Evolutionary conservation across 2,888 invertebrate genomes (phyloP), one percentile per base, ranked within the genome.

Genomic region (Icerya purchasi): DNA sequence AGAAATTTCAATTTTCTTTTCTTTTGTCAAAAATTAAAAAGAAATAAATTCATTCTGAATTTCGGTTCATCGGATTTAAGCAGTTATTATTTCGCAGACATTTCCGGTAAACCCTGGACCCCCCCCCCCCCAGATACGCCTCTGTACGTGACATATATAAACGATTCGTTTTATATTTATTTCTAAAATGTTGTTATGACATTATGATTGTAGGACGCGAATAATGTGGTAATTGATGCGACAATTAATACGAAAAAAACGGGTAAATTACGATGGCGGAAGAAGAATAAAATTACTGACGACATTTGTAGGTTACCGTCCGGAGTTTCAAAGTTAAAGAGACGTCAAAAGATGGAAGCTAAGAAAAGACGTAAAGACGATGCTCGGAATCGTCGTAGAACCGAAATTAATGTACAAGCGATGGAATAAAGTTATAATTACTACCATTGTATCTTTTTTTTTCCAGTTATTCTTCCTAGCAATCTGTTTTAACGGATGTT

Each of bases 311-410:
- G 56, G 22, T 51, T 62, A 53, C 56, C 60, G 20, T 55, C 58
- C 1, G 54, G 62, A 2, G 50, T 63, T 20, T n/a, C 60, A 67
- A 71, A 55, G 67, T 66, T 60, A 60, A 66, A 66, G 67, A 69
- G 53, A 65, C 59, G 63, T 61, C 65, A 63, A 60, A 66, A 64
- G 63, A 58, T 58, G 59, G 63, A 56, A 67, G 68, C 59, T 67
- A 72, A 60, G 68, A 70, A 62, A 63, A 65, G 56, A 64, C 67
- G 63, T 67, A 71, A 64, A 68, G 70, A 64, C 54, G 63, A 65
- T 58, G 63, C 65, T 21, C 65, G 68, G 5, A 5, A 8, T 14
- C 8, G 8, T 8, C 36, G 36, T 36, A 5, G 36, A 8, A 36
- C 5, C 36, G 36, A 36, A 36, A 36, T 36, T n/a, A n/a, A n/a